A percentile compares a stretch with the other conserved stretches of the same genome.
These are phyloP conservation scores for Bhutanitis thaidina DNA, from an alignment of 2,888 invertebrate genomes.

Conservation along the genomic window DNA sequence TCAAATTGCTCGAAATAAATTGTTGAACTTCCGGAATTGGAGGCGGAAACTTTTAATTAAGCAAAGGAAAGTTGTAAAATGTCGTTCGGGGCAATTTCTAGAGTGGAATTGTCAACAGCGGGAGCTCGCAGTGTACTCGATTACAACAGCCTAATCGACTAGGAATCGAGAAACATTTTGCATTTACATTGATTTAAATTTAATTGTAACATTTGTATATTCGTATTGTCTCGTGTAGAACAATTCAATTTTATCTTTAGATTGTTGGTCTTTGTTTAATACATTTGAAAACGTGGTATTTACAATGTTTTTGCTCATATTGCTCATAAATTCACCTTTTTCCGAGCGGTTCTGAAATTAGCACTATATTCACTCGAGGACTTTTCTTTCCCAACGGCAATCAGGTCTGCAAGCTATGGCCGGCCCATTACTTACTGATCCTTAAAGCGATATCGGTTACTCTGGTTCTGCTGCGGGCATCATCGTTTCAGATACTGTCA, in stretches of 20 bases:
- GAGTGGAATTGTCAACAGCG: constrained; percentile 58
- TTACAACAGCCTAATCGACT: constrained; percentile 18
- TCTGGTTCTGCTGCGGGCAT: too few relatives aligned
- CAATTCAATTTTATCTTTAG: neutral
- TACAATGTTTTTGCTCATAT: too few relatives aligned
- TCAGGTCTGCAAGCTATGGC: too few relatives aligned
- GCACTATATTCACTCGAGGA: too few relatives aligned
- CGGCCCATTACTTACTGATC: too few relatives aligned
- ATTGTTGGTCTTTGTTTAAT: neutral
- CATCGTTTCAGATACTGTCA: too few relatives aligned
- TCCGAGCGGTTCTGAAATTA: too few relatives aligned
- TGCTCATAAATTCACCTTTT: too few relatives aligned
- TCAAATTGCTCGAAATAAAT: constrained; percentile 29
- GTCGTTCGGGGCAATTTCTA: constrained; percentile 56
- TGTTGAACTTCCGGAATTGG: constrained; percentile 11
- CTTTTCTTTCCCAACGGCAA: too few relatives aligned
- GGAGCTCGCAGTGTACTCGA: constrained; percentile 14
- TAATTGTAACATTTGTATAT: constrained; percentile 4
- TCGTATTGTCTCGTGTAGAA: neutral
- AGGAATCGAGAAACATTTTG: constrained; percentile 25
- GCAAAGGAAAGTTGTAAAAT: constrained; percentile 46
- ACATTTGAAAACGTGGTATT: too few relatives aligned
- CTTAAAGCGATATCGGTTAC: too few relatives aligned
- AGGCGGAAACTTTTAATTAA: constrained; percentile 64
- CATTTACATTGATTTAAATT: constrained; percentile 32